Base-by-base conservation (phyloP, 2,888 invertebrate species). In the Pammene aurita region DNA sequence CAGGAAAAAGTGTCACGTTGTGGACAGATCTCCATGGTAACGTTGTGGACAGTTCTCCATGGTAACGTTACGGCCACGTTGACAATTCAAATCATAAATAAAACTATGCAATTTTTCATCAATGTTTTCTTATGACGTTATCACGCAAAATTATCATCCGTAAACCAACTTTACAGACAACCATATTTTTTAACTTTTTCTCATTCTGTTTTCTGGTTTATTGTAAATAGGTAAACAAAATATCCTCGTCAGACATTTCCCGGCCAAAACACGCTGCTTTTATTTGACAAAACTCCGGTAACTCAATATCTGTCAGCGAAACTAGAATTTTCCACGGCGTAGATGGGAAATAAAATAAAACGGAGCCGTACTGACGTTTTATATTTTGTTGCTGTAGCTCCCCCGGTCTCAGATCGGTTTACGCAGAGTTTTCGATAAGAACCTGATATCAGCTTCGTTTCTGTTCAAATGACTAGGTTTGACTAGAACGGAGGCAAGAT, bases 291-390 rank as follows among this genome's bases (percentile, higher is more conserved):
- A 85, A 84, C 83, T 80, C 82, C 76, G 77, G 85, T 87, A 88
- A 88, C 87, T 87, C 85, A 86, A 88, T 88, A 88, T 85, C 80
- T 84, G 85, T 85, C 85, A 84, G 79, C 82, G 80, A 85, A 87
- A 87, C 86, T 84, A 82, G 81, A 83, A 87, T 87, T 87, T 87
- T 84, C 84, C 84, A 77, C 78, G 77, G 80, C 81, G 80, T 78
- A 80, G 82, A 80, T 81, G 76, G 73, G 78, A 84, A 86, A 87
- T 86, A 80, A 42, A 88, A 86, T 86, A 86, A 87, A 87, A 83
- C 73, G 76, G 70, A 74, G 74, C 75, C 75, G 75, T 74, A 74
- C 74, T 79, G 77, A 79, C 79, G 81, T 84, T 84, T 80, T 81
- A 76, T 78, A 76, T 76, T 76, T 75, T 72, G 73, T 74, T 74